Evolutionary conservation across 2,888 invertebrate genomes (phyloP), one percentile per base, ranked within the genome.

Genomic region (Exocentrus adspersus): DNA sequence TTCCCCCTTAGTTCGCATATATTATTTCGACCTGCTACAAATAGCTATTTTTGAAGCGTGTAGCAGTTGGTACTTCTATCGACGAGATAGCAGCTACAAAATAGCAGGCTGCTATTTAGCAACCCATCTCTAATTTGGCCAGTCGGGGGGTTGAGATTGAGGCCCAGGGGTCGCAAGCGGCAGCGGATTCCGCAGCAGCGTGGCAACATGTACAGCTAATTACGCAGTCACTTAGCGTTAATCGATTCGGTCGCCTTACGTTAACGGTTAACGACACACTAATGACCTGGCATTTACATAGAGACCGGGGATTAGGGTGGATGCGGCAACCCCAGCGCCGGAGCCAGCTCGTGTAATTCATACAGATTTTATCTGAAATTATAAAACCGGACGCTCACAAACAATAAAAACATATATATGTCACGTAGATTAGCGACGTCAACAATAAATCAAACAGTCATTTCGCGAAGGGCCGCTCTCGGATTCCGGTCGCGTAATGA

Each of bases 161-260:
- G 48, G 62, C 62, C 54, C 59, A 54, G 62, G 69, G 62, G 61
- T 45, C 56, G 65, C 61, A 60, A 43, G 54, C 54, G 54, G 54
- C 54, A 54, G 54, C 54, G 59, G 64, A 65, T 64, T 68, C 70
- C 66, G 63, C 68, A 67, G 68, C 20, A 48, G 63, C 24, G 37
- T 69, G 75, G 79, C 78, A 77, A 72, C 81, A 79, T 82, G 80
- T 81, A 82, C 81, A 83, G 83, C 82, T 83, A 83, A 83, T 83
- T 83, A 83, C 83, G 81, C 81, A 83, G 83, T 83, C 83, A 83
- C 83, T 83, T 83, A 83, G 82, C 82, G 82, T 83, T 83, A 83
- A 83, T 83, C 83, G 83, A 83, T 83, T 82, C 80, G 82, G 82
- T 82, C 80, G 82, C 83, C 83, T 83, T 82, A 83, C 82, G 82